Evolutionary conservation across 2,888 invertebrate species (phyloP).

Genomic region (Phaedon cochleariae): DNA sequence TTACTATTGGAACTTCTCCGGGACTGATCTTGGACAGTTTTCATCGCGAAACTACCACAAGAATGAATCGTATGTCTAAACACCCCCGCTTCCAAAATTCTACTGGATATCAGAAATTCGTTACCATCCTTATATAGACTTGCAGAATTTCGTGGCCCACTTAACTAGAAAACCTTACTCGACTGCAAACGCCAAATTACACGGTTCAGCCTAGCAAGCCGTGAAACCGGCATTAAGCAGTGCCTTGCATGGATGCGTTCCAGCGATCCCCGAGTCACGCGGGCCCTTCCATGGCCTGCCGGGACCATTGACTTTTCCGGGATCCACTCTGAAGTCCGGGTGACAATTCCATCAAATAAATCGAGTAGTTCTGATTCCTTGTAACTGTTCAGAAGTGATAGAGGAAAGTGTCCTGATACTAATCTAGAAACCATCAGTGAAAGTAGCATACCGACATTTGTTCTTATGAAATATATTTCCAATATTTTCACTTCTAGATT

Average conservation of each 20-base stretch:
- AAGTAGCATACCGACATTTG: too few relatives aligned
- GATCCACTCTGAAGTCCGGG: constrained; percentile 5
- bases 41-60: constrained; percentile 6
- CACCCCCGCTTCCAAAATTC: constrained; percentile 41
- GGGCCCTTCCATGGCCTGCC: constrained; percentile 19
- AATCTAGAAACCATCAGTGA: too few relatives aligned
- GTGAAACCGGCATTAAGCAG: constrained; percentile 64
- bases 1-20: too few relatives aligned
- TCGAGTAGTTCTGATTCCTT: too few relatives aligned
- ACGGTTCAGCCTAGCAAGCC: constrained; percentile 68
- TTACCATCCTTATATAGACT: constrained; percentile 66
- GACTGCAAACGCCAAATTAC: constrained; percentile 69
- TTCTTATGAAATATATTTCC: too few relatives aligned
- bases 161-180: constrained; percentile 70
- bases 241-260: constrained; percentile 61
- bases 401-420: too few relatives aligned
- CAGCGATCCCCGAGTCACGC: too few relatives aligned
- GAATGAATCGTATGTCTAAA: constrained; percentile 19
- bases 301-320: constrained; percentile 22
- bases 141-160: constrained; percentile 71
- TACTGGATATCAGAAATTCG: constrained; percentile 53
- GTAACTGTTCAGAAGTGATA: too few relatives aligned
- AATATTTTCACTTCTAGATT: too few relatives aligned
- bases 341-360: too few relatives aligned
- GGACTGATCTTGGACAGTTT: too few relatives aligned